Base-by-base conservation (phyloP, 2,113 vertebrate species). In the Atractosteus spatula region DNA sequence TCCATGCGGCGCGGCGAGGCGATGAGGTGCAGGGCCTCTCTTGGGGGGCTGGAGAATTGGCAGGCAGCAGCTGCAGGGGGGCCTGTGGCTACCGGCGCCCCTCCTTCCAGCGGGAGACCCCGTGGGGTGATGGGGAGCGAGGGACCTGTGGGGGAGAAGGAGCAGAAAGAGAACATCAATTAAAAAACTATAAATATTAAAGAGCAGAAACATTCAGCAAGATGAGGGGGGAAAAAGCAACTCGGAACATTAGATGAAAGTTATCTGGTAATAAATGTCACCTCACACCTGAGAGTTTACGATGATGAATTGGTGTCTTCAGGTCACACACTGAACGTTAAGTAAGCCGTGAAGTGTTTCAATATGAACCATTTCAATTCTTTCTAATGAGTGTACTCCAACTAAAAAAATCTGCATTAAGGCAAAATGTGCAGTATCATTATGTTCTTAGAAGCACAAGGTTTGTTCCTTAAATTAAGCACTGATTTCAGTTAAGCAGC, bases 141-240 rank as follows among this genome's bases (percentile, higher is more conserved):
- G 2, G 68, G 81, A 78, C 86, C 87, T 87, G 82, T 69, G 73
- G 83, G 86, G 70, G 85, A 81, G 81, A 75, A 81, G 78, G 83
- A 86, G 85, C 86, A 83, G 82, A 77, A 84, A 80, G 76, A 86
- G 87, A 90, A 88, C 90, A 92, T 92, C 89, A 92, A 90, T 92
- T 92, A 90, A 89, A 90, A 87, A 80, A 85, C 83, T 82, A 90
- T 89, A 88, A 90, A 92, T 92, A 91, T 91, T 91, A 89, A 91
- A 91, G 76, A 86, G 85, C 83, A 84, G 85, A 87, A 85, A 87
- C 82, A 89, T 89, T 91, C 88, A 89, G 91, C 89, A 89, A 84
- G 82, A 84, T 81, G 83, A 84, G 83, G 79, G 82, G 83, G 41
- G 12, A 14, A 14, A 55, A 47, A 51, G 56, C 42, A 42, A 66